A percentile compares a stretch with the other conserved stretches of the same genome.
These are phyloP conservation scores for Drymonia ruficornis DNA, from an alignment of 2,888 invertebrate genomes.

Conservation along the genomic window DNA sequence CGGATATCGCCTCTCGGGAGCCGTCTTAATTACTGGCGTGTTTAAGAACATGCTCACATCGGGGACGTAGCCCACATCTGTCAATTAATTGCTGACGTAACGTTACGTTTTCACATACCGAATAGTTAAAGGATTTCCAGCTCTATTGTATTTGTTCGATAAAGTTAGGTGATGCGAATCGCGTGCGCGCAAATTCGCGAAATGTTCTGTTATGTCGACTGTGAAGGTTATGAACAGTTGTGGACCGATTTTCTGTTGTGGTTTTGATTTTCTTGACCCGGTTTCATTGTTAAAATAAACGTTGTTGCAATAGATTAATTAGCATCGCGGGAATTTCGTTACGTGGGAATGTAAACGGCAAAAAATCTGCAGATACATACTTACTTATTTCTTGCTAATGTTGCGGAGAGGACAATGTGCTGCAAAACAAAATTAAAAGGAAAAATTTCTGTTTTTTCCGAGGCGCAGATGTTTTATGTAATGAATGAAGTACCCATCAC, in stretches of 20 bases:
- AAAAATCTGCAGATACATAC: neutral
- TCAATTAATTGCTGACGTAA: constrained; percentile 53
- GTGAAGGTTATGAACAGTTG: constrained; percentile 49
- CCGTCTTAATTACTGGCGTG: constrained; percentile 58
- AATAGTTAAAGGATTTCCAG: constrained; percentile 40
- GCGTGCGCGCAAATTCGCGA: constrained; percentile 28
- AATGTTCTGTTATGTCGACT: constrained; percentile 39
- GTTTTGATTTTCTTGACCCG: constrained; percentile 78
- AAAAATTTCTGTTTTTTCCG: constrained; percentile 6
- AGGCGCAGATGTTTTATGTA: constrained; percentile 19
- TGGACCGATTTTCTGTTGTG: constrained; percentile 58
- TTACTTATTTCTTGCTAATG: too few species aligned
- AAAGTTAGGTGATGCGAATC: constrained; percentile 19
- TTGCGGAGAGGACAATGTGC: too few species aligned
- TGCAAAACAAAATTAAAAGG: neutral
- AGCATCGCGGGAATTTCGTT: constrained; percentile 41
- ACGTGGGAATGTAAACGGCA: neutral
- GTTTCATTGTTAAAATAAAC: constrained; percentile 71
- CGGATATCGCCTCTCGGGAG: constrained; percentile 48
- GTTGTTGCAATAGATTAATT: constrained; percentile 70
- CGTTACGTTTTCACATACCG: constrained; percentile 23
- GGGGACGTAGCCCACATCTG: constrained; percentile 68
- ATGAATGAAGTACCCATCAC: constrained; percentile 12
- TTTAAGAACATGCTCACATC: constrained; percentile 48
- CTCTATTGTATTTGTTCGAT: constrained; percentile 43